Evolutionary conservation across 1,140 invertebrate genomes (phyloP).

Genomic region (Ceratitis capitata): DNA sequence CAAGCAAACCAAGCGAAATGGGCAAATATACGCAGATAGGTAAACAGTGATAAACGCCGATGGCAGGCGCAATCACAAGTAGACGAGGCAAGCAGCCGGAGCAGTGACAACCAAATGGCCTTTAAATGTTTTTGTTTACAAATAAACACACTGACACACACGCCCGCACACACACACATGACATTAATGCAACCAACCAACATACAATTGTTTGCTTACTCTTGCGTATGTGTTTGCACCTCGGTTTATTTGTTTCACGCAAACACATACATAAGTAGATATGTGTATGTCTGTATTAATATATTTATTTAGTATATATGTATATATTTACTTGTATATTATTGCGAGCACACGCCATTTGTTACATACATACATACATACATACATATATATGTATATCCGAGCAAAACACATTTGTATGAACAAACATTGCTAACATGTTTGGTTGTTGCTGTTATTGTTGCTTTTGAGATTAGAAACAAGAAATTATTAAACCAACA

Average conservation of each 20-base stretch:
- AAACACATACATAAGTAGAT: neutral
- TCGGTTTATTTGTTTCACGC: too few relatives aligned
- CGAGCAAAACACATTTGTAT: too few relatives aligned
- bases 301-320: neutral
- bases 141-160: neutral
- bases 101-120: conserved; percentile 17
- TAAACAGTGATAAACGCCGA: conserved; percentile 26
- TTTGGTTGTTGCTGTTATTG: neutral
- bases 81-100: too few relatives aligned
- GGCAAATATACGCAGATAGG: conserved; percentile 28
- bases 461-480: conserved; percentile 1
- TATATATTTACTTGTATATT: neutral
- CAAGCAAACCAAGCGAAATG: neutral
- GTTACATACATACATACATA: neutral
- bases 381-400: neutral
- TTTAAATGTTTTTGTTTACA: neutral
- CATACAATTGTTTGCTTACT: neutral
- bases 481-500: conserved; percentile 24
- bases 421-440: neutral
- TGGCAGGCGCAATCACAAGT: conserved; percentile 5
- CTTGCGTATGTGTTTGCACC: neutral
- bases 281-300: too few relatives aligned
- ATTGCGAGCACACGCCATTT: too few relatives aligned
- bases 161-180: neutral
- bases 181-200: too few relatives aligned